Percentiles rank a stretch among this genome's conserved stretches.
Conservation (phyloP, 2,113 vertebrate species). For the Okapia johnstoni region DNA sequence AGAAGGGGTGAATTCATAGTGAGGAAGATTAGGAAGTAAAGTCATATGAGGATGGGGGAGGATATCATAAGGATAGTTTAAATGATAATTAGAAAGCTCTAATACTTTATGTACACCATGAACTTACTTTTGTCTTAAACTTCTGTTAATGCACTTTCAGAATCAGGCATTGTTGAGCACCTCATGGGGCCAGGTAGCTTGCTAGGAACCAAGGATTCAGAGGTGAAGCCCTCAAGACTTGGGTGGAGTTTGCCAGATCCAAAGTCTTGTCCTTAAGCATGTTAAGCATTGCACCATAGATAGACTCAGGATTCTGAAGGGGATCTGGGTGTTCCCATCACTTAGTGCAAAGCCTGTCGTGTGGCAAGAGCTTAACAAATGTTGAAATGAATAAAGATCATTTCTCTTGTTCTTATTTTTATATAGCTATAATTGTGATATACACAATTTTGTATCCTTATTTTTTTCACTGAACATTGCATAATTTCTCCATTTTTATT, state of each 20-base stretch:
- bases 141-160: background rate
- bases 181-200: background rate
- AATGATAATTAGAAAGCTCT: background rate
- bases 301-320: background rate
- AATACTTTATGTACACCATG: background rate
- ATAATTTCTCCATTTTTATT: background rate
- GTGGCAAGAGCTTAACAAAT: background rate
- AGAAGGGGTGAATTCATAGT: background rate
- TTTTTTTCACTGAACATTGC: background rate
- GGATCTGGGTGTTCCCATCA: background rate
- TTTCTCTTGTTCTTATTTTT: conserved; percentile 35
- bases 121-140: background rate
- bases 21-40: background rate
- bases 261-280: background rate
- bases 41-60: background rate
- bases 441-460: background rate
- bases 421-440: background rate
- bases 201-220: background rate
- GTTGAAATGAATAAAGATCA: background rate
- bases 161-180: background rate
- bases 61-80: background rate
- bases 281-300: background rate
- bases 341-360: background rate
- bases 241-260: background rate
- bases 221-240: background rate